A percentile compares a stretch with the other conserved stretches of the same genome.
These are phyloP conservation scores for Pimephales promelas DNA, from an alignment of 2,113 vertebrate species.

Conservation along the genomic window DNA sequence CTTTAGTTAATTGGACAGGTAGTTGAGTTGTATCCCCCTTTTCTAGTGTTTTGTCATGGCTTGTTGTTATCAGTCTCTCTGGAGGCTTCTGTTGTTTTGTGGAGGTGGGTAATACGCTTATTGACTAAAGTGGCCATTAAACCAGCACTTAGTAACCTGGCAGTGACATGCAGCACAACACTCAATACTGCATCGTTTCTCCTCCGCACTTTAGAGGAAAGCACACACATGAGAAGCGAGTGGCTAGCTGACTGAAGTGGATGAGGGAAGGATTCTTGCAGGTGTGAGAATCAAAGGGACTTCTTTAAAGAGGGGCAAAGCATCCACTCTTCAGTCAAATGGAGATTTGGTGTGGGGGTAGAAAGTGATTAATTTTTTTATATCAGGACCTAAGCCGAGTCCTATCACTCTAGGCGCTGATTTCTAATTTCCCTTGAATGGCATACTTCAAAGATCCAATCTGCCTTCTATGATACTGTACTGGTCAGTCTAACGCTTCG, in stretches of 20 bases:
- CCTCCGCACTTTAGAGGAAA: constrained; percentile 17
- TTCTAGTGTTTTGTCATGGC: constrained; percentile 26
- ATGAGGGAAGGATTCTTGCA: constrained; percentile 38
- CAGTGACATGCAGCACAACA: constrained; percentile 16
- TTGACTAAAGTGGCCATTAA: constrained; percentile 51
- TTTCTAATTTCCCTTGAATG: constrained; percentile 55
- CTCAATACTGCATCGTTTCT: constrained; percentile 10
- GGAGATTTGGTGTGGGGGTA: constrained; percentile 49
- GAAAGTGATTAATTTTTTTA: constrained; percentile 36
- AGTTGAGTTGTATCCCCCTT: constrained; percentile 9
- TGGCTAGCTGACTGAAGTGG: constrained; percentile 17
- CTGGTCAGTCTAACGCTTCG: constrained; percentile 43
- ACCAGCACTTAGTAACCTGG: constrained; percentile 41
- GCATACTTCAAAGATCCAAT: constrained; percentile 56
- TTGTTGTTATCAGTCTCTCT: constrained; percentile 29
- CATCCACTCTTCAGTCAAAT: constrained; percentile 55
- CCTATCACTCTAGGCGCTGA: constrained; percentile 28
- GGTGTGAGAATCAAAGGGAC: constrained; percentile 42
- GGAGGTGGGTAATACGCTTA: constrained; percentile 29
- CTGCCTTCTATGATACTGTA: constrained; percentile 41
- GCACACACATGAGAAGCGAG: constrained; percentile 11
- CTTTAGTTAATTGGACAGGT: constrained; percentile 6
- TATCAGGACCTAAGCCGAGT: constrained; percentile 24
- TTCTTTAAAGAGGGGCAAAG: constrained; percentile 32
- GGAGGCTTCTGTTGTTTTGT: constrained; percentile 18